These are phyloP conservation scores for Monopterus albus DNA, from an alignment of 2,113 vertebrate genomes.

Conservation along the genomic window DNA sequence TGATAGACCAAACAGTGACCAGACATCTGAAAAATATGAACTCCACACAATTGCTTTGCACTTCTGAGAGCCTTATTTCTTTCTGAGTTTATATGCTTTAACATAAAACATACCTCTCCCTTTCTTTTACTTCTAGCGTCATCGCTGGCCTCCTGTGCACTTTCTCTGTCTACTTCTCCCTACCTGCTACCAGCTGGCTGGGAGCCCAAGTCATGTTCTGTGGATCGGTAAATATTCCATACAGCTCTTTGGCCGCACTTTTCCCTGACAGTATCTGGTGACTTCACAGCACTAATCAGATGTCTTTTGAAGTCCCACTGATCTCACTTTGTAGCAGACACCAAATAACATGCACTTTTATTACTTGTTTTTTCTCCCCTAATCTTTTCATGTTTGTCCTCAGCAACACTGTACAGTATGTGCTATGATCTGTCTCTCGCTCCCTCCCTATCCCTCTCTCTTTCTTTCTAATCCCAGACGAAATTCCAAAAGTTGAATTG, in stretches of 20 bases:
- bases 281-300: constrained; percentile 85
- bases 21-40: constrained; percentile 19
- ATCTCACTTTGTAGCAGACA: constrained; percentile 86
- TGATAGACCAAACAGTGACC: constrained; percentile 7
- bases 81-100: constrained; percentile 37
- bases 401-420: constrained; percentile 37
- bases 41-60: not conserved
- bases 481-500: constrained; percentile 76
- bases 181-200: constrained; percentile 64
- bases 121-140: constrained; percentile 31
- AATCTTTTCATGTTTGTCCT: constrained; percentile 75
- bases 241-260: constrained; percentile 61
- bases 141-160: constrained; percentile 23
- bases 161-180: constrained; percentile 28
- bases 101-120: constrained; percentile 47
- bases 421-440: constrained; percentile 45
- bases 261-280: constrained; percentile 77
- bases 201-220: constrained; percentile 31
- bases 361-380: constrained; percentile 61
- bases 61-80: constrained; percentile 52
- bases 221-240: constrained; percentile 74
- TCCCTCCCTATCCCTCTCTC: constrained; percentile 48
- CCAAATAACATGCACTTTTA: constrained; percentile 84
- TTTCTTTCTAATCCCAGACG: constrained; percentile 71
- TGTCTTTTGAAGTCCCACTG: constrained; percentile 86